phyloP scores from a whole-genome alignment of 2,888 invertebrate genomes.

The Patella pellucida region DNA sequence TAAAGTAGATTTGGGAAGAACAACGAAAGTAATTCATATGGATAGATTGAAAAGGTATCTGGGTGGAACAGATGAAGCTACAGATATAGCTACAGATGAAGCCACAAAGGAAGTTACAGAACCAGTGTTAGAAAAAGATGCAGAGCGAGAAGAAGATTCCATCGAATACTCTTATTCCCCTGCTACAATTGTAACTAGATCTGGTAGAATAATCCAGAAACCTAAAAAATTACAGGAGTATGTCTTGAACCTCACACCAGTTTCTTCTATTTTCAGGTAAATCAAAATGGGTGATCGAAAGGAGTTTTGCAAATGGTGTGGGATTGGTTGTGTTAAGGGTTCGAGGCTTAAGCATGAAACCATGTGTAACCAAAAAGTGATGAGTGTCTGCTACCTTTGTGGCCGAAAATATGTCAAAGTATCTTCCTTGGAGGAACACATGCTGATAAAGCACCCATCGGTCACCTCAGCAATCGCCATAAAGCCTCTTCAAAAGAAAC shows the following conservation, averaged over 20 bases:
- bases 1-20: too few species aligned
- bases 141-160: background rate
- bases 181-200: too few species aligned
- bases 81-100: too few species aligned
- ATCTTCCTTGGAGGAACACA: background rate
- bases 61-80: too few species aligned
- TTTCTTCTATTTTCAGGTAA: background rate
- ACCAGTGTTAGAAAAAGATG: background rate
- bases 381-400: background rate
- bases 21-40: background rate
- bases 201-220: background rate
- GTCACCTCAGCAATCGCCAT: too few species aligned
- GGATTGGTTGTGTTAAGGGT: background rate
- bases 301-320: background rate
- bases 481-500: too few species aligned
- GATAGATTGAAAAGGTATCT: background rate
- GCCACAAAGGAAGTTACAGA: background rate
- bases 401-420: background rate
- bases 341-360: background rate
- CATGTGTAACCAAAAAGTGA: background rate
- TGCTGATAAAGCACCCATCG: background rate
- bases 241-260: background rate
- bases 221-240: background rate
- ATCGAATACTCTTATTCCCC: background rate
- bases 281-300: background rate